These are phyloP conservation scores for Alcedo atthis DNA, from an alignment of 2,797 vertebrate genomes.

Conservation along the genomic window DNA sequence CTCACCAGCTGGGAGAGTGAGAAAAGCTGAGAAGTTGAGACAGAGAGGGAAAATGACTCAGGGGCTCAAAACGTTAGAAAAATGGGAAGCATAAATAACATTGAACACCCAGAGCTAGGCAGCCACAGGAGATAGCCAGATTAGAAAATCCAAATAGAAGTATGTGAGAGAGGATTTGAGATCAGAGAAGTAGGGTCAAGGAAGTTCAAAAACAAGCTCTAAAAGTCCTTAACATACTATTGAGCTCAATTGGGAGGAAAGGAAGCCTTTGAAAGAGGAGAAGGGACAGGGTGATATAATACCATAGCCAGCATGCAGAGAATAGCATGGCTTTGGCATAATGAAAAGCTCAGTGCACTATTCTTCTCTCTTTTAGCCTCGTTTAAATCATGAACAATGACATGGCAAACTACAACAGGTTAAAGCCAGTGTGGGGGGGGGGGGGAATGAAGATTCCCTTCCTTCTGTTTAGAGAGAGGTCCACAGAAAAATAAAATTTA, in stretches of 20 bases:
- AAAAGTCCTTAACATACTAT: constrained; percentile 20
- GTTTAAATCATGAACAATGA: constrained; percentile 38
- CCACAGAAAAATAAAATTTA: not conserved
- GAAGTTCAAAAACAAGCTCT: constrained; percentile 48
- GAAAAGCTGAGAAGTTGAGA: not conserved
- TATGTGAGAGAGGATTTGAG: constrained; percentile 36
- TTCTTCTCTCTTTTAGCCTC: constrained; percentile 44
- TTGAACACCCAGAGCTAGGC: not conserved
- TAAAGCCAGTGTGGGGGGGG: constrained; percentile 8
- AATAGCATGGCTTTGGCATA: constrained; percentile 9
- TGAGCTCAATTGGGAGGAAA: constrained; percentile 15
- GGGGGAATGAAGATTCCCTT: constrained; percentile 26
- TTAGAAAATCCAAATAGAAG: constrained; percentile 37
- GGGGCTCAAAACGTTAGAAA: not conserved
- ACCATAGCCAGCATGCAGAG: not conserved
- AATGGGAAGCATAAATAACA: constrained; percentile 41
- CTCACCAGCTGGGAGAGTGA: not conserved
- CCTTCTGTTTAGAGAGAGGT: constrained; percentile 27
- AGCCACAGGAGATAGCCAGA: constrained; percentile 17
- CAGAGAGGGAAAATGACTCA: constrained; percentile 29
- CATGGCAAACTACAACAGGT: constrained; percentile 45
- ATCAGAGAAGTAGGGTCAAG: constrained; percentile 46
- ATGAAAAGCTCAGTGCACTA: constrained; percentile 10
- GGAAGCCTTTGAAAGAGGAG: constrained; percentile 36
- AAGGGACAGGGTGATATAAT: constrained; percentile 30